phyloP scores from a whole-genome alignment of 2,797 vertebrate species.

The Miichthys miiuy region DNA sequence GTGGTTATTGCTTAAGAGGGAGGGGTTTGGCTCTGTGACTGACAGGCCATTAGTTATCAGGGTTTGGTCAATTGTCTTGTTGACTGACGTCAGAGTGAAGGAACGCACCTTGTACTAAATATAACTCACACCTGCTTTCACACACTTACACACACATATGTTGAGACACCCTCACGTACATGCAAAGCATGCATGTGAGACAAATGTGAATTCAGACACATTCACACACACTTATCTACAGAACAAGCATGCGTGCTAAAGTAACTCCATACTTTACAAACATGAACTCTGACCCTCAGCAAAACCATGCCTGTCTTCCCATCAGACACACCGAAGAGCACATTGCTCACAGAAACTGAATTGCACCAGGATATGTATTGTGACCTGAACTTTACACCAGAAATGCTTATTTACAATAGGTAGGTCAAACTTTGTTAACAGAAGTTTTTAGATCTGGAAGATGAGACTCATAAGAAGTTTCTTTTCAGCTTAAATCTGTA shows the following conservation, averaged over 20 bases:
- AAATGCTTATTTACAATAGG: neutral
- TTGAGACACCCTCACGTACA: neutral
- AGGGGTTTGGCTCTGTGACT: conserved; percentile 68
- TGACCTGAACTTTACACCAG: neutral
- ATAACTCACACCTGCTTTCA: conserved; percentile 58
- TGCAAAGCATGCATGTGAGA: neutral
- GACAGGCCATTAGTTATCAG: conserved; percentile 76
- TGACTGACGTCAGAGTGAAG: conserved; percentile 70
- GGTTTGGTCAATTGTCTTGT: conserved; percentile 70
- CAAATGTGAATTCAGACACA: neutral
- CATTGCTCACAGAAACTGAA: neutral
- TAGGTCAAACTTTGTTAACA: neutral
- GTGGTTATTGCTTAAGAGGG: conserved; percentile 71
- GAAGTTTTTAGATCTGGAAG: neutral
- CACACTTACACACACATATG: conserved; percentile 3
- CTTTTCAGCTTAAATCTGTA: neutral
- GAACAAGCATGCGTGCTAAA: conserved; percentile 1
- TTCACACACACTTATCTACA: conserved; percentile 14
- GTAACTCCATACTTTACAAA: conserved; percentile 24
- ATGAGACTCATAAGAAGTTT: neutral
- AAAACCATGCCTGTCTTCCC: conserved; percentile 12
- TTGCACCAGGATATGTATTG: neutral
- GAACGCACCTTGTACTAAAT: conserved; percentile 70
- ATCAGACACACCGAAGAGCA: neutral
- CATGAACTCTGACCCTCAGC: conserved; percentile 43